Conservation (phyloP, 2,888 invertebrate genomes). For the Empis livida region DNA sequence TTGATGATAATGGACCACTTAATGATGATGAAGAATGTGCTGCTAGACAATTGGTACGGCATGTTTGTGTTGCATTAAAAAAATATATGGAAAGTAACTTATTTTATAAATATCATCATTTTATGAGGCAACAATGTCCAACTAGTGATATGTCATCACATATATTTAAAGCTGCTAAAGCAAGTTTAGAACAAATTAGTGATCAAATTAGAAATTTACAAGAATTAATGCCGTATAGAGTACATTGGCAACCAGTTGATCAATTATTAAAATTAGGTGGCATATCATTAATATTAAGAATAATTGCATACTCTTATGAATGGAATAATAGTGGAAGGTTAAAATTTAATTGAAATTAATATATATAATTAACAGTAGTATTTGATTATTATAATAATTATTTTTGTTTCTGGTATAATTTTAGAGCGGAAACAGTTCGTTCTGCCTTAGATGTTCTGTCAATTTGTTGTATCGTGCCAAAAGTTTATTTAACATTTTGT, state of each 20-base stretch:
- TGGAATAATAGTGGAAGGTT: slow-evolving; percentile 82
- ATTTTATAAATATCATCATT: slow-evolving; percentile 59
- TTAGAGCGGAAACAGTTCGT: slow-evolving; percentile 64
- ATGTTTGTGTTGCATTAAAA: slow-evolving; percentile 79
- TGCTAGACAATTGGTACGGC: slow-evolving; percentile 77
- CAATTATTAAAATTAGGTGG: slow-evolving; percentile 75
- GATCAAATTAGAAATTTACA: slow-evolving; percentile 74
- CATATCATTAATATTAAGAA: slow-evolving; percentile 64
- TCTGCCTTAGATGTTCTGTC: slow-evolving; percentile 78
- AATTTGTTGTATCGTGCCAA: slow-evolving; percentile 80
- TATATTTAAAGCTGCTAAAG: slow-evolving; percentile 46
- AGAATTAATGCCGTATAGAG: slow-evolving; percentile 58
- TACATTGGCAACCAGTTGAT: slow-evolving; percentile 82
- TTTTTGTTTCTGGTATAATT: slow-evolving; percentile 25
- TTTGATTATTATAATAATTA: slow-evolving; percentile 4
- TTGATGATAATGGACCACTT: slow-evolving; percentile 48
- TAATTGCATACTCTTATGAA: slow-evolving; percentile 79
- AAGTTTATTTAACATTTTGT: slow-evolving; percentile 59
- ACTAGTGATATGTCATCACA: slow-evolving; percentile 31
- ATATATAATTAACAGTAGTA: neutral
- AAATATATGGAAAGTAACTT: slow-evolving; percentile 88
- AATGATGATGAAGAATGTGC: slow-evolving; percentile 85
- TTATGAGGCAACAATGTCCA: slow-evolving; percentile 45
- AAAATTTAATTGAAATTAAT: slow-evolving; percentile 1
- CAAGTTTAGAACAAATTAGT: slow-evolving; percentile 66